A percentile compares a stretch with the other conserved stretches of the same genome.
Evolutionary conservation across 2,113 vertebrate species (phyloP).

Genomic region (Ailuropoda melanoleuca): DNA sequence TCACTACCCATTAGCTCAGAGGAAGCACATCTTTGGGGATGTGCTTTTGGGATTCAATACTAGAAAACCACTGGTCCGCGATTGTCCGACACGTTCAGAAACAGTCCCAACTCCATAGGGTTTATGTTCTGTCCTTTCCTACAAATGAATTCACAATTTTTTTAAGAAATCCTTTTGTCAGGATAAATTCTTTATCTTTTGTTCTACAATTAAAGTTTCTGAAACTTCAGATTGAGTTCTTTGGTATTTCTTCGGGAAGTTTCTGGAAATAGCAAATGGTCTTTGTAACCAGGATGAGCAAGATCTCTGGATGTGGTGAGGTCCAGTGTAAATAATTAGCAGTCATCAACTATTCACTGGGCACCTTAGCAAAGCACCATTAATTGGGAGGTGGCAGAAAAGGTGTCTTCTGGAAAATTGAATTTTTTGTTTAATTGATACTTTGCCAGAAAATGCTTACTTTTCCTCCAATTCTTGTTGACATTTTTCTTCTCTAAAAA

Average conservation of each 20-base stretch:
- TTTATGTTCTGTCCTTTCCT: background rate
- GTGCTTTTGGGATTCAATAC: background rate
- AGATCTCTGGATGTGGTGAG: background rate
- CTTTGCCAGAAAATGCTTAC: constrained; percentile 47
- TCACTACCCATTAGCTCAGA: background rate
- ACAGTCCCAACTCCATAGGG: background rate
- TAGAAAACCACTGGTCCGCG: background rate
- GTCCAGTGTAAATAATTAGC: background rate
- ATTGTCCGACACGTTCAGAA: background rate
- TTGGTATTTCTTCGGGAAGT: background rate
- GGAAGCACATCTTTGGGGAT: background rate
- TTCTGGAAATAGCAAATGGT: background rate
- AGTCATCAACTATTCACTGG: background rate
- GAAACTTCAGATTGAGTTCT: background rate
- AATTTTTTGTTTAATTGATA: constrained; percentile 50
- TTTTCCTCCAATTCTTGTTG: constrained; percentile 27
- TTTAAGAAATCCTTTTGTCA: background rate
- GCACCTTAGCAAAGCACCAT: background rate
- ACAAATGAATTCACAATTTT: background rate
- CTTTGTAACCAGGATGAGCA: background rate
- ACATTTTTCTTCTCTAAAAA: constrained; percentile 61
- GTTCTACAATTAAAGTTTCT: background rate
- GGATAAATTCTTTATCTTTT: background rate
- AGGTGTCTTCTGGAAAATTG: background rate
- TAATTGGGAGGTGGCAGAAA: background rate